Conservation (phyloP, 2,888 invertebrate genomes). For the Agriopis aurantiaria region DNA sequence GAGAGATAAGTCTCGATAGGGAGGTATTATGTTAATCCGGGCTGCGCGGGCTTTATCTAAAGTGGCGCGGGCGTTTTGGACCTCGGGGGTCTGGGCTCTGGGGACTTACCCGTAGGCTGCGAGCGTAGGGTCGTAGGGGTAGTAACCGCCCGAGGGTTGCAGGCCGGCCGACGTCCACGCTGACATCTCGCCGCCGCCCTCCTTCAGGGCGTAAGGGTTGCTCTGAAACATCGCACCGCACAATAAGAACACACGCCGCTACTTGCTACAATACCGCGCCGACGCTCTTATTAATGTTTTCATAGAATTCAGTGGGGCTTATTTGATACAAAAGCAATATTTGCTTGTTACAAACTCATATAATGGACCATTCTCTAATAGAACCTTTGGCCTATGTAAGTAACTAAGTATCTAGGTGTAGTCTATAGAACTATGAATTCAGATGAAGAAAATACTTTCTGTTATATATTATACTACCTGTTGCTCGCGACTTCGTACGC, state of each 20-base stretch:
- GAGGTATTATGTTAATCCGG: constrained; percentile 81
- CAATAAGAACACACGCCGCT: constrained; percentile 52
- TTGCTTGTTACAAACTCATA: too few species aligned
- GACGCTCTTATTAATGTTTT: constrained; percentile 4
- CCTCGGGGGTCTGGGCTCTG: constrained; percentile 69
- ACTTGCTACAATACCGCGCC: constrained; percentile 33
- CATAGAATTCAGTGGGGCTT: not conserved
- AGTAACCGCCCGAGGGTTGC: constrained; percentile 96
- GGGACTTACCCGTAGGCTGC: constrained; percentile 96
- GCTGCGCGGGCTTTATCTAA: constrained; percentile 81
- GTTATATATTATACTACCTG: too few species aligned
- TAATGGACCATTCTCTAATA: too few species aligned
- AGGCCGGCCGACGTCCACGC: constrained; percentile 97
- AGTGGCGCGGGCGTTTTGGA: constrained; percentile 73
- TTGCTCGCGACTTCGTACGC: too few species aligned
- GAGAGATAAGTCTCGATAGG: constrained; percentile 80
- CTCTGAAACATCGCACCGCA: constrained; percentile 89
- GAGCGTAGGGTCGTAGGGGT: constrained; percentile 96
- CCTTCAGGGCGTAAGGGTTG: constrained; percentile 95
- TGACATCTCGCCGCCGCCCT: constrained; percentile 94
- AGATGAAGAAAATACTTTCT: too few species aligned
- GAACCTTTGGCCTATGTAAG: too few species aligned
- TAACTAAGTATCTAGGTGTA: not conserved
- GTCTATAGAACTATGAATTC: not conserved
- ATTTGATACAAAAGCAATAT: constrained; percentile 1